Conservation (phyloP, 2,797 vertebrate species). For the Gallinago stenura region DNA sequence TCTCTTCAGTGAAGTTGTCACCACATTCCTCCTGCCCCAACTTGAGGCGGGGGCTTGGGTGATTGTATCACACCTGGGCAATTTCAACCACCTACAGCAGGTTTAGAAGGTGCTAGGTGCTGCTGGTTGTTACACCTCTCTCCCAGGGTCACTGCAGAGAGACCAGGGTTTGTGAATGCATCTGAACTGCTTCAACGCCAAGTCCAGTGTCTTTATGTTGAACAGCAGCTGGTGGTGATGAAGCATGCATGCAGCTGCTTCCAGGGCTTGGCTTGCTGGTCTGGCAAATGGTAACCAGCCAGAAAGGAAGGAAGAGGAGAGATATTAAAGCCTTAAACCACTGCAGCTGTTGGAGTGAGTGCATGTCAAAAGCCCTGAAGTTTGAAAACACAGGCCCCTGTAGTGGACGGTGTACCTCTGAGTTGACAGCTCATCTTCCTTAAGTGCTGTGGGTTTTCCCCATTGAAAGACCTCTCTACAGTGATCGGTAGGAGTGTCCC, state of each 20-base stretch:
- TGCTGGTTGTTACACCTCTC: neutral
- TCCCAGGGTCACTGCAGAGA: neutral
- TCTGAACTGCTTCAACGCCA: neutral
- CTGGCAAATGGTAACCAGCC: neutral
- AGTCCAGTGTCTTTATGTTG: neutral
- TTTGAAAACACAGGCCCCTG: neutral
- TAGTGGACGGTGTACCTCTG: accelerated
- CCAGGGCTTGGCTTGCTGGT: neutral
- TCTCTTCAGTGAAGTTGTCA: neutral
- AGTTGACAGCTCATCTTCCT: neutral
- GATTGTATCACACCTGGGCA: neutral
- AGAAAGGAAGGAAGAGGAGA: neutral
- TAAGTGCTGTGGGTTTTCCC: neutral
- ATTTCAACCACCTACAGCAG: neutral
- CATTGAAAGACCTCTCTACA: neutral
- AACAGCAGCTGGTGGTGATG: neutral
- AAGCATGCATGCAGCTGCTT: neutral
- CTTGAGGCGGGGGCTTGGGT: neutral
- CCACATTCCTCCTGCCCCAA: neutral
- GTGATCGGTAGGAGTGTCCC: accelerated
- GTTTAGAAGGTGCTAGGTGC: neutral
- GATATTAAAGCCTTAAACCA: neutral
- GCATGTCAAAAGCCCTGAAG: neutral
- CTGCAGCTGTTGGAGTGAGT: neutral
- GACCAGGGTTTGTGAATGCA: neutral